Conservation (phyloP, 1,140 invertebrate species). For the Saccostrea echinata region DNA sequence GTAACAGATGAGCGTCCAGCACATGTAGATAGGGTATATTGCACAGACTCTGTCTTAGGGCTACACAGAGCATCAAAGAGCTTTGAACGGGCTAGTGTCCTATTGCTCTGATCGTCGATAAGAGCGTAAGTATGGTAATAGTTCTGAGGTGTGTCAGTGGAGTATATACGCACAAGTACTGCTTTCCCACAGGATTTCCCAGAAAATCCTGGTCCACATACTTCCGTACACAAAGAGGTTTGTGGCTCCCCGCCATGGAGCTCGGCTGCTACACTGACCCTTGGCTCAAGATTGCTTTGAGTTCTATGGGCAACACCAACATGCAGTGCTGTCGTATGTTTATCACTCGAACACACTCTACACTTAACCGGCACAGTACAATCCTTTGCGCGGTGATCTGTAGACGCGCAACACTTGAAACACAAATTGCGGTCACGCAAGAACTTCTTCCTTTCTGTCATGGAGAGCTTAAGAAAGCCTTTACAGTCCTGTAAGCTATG, state of each 20-base stretch:
- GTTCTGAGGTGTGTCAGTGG: neutral
- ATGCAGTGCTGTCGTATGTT: slow-evolving; percentile 32
- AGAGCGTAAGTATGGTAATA: slow-evolving; percentile 20
- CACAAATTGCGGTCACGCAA: slow-evolving; percentile 26
- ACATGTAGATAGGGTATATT: neutral
- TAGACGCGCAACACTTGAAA: slow-evolving; percentile 44
- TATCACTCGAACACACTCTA: neutral
- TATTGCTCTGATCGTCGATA: slow-evolving; percentile 37
- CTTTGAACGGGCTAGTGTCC: no score
- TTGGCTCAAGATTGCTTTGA: neutral
- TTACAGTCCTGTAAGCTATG: slow-evolving; percentile 39
- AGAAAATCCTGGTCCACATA: slow-evolving; percentile 25
- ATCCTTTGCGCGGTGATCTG: neutral
- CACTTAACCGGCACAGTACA: slow-evolving; percentile 12
- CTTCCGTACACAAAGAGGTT: slow-evolving; percentile 7
- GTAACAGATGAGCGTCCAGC: slow-evolving; percentile 16
- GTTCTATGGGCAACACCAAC: neutral
- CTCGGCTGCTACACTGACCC: neutral
- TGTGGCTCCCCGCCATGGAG: neutral
- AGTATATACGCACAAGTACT: slow-evolving; percentile 11
- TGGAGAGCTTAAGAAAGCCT: slow-evolving; percentile 21
- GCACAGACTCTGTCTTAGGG: no score
- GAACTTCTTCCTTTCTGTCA: slow-evolving; percentile 36
- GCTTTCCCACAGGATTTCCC: slow-evolving; percentile 42
- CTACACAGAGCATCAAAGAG: no score